A percentile compares a stretch with the other conserved stretches of the same genome.
These are phyloP conservation scores for Pogona vitticeps DNA, from an alignment of 2,113 vertebrate species.

Conservation along the genomic window DNA sequence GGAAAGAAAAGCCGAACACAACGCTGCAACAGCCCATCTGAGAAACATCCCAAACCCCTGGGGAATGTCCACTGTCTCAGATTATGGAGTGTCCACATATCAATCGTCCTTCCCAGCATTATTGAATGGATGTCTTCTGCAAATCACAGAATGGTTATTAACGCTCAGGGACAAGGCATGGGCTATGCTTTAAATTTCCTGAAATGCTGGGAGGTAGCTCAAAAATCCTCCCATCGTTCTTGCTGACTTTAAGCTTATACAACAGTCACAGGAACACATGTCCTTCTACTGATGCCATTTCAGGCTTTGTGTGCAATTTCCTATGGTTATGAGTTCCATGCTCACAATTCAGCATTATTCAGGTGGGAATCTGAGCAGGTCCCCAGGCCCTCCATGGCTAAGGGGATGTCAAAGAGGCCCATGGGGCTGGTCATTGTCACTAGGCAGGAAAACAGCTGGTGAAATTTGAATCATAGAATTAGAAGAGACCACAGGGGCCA, in stretches of 20 bases:
- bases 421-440: no score
- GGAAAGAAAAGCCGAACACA: constrained; percentile 20
- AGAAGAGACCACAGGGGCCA: no score
- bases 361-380: not conserved
- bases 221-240: not conserved
- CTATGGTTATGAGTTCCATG: not conserved
- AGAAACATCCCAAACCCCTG: constrained; percentile 34
- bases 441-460: no score
- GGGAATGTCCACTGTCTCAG: constrained; percentile 29
- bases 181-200: constrained; percentile 54
- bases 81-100: constrained; percentile 44
- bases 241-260: not conserved
- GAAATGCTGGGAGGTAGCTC: constrained; percentile 29
- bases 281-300: not conserved
- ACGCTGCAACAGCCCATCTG: constrained; percentile 36
- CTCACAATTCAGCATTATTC: not conserved
- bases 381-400: no score
- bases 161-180: constrained; percentile 23
- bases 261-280: not conserved
- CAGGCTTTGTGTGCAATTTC: not conserved
- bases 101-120: constrained; percentile 63
- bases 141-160: constrained; percentile 49
- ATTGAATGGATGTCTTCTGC: constrained; percentile 55
- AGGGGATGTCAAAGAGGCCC: no score
- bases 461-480: no score